phyloP scores from a whole-genome alignment of 2,113 vertebrate genomes.

The Cepphus grylle region DNA sequence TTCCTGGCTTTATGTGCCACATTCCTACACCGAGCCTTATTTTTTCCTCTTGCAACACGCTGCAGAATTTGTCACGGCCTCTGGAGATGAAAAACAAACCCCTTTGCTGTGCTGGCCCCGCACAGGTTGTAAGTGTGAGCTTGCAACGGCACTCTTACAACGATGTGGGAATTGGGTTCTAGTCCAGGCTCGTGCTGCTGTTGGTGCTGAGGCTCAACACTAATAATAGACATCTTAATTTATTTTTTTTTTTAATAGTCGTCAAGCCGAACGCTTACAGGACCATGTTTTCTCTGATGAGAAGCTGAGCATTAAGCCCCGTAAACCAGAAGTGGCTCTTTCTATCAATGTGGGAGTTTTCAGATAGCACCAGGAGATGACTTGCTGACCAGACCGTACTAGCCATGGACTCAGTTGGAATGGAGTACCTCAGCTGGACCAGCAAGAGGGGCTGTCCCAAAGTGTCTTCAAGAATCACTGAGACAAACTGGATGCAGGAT shows the following conservation, averaged over 20 bases:
- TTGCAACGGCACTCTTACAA: not conserved
- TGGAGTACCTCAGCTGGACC: not conserved
- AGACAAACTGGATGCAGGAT: not conserved
- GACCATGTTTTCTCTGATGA: not conserved
- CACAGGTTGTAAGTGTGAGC: not conserved
- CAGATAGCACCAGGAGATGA: conserved; percentile 60
- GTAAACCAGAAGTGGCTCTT: conserved; percentile 72
- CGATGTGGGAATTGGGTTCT: not conserved
- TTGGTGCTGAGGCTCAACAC: not conserved
- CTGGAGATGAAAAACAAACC: not conserved
- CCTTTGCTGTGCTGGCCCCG: not conserved
- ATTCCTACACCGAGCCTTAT: not conserved
- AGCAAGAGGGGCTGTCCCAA: not conserved
- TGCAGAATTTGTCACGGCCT: accelerated
- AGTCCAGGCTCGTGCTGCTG: not conserved
- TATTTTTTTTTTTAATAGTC: conserved; percentile 20
- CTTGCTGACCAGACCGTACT: not conserved
- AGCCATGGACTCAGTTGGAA: not conserved
- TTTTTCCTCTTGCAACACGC: not conserved
- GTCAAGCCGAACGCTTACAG: not conserved
- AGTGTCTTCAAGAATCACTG: not conserved
- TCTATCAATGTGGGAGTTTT: conserved; percentile 76
- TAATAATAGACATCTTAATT: not conserved
- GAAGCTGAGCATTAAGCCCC: not conserved
- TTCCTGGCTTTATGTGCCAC: not conserved